Conservation (phyloP, 2,888 invertebrate genomes). For the Cremastobaeus sp. region DNA sequence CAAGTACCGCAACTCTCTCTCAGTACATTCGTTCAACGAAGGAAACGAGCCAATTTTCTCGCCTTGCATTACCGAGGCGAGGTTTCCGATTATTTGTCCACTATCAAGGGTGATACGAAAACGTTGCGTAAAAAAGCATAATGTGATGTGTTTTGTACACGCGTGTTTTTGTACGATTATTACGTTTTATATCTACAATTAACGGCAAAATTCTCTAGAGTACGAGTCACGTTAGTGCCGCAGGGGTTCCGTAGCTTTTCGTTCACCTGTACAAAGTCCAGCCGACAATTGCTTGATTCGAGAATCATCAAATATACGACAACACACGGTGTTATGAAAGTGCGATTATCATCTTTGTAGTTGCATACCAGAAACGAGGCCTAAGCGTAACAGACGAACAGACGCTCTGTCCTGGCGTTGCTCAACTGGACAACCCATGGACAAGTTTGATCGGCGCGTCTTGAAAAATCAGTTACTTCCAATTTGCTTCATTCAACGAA, state of each 20-base stretch:
- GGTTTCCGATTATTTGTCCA: constrained; percentile 25
- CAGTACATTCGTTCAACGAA: neutral
- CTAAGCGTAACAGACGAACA: constrained; percentile 20
- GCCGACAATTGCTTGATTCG: no score
- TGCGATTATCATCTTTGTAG: constrained; percentile 26
- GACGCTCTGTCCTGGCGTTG: constrained; percentile 2
- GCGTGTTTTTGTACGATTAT: constrained; percentile 54
- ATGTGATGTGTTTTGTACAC: constrained; percentile 54
- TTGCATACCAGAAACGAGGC: constrained; percentile 18
- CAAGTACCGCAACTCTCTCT: no score
- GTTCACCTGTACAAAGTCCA: no score
- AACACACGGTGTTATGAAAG: constrained; percentile 13
- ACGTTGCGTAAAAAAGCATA: constrained; percentile 38
- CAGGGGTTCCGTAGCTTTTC: constrained; percentile 13
- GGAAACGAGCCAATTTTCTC: neutral
- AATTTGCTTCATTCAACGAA: constrained; percentile 10
- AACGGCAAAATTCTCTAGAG: constrained; percentile 31
- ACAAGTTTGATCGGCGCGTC: constrained; percentile 6
- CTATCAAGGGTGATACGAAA: constrained; percentile 23
- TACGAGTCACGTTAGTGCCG: constrained; percentile 6
- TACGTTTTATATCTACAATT: constrained; percentile 51
- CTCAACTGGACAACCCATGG: neutral
- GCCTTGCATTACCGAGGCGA: no score
- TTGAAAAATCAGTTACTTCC: constrained; percentile 27
- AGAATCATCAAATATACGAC: no score